A percentile compares a stretch with the other conserved stretches of the same genome.
Evolutionary conservation across 2,113 vertebrate species (phyloP).

Genomic region (Mustelus asterias): DNA sequence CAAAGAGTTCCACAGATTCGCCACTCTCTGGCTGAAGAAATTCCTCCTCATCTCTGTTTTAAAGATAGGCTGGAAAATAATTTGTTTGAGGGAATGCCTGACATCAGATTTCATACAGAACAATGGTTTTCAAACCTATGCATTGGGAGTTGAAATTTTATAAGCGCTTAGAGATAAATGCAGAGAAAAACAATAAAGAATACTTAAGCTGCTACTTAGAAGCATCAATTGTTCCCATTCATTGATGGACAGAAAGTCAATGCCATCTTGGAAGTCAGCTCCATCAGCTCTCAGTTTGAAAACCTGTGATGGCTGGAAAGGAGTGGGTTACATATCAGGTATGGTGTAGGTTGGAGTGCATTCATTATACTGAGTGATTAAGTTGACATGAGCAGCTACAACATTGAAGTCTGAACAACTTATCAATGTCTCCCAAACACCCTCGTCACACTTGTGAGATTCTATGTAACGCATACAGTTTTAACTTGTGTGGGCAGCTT

Average conservation of each 20-base stretch:
- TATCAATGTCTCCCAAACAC: background rate
- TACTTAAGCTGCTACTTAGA: background rate
- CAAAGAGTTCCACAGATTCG: too few species aligned
- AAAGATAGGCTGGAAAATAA: background rate
- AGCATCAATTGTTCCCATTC: background rate
- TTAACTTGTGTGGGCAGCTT: background rate
- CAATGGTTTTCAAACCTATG: background rate
- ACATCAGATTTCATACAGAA: conserved; percentile 9
- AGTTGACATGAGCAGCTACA: conserved; percentile 12
- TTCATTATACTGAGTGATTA: background rate
- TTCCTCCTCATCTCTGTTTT: too few species aligned
- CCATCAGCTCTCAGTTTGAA: background rate
- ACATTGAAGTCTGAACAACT: background rate
- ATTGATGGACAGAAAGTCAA: conserved; percentile 16
- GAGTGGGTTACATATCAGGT: background rate
- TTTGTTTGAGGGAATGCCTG: background rate
- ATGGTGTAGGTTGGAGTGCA: background rate
- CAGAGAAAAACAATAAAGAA: background rate
- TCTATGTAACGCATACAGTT: background rate
- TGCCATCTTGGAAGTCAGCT: background rate
- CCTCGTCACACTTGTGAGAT: background rate
- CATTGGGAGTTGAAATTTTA: background rate
- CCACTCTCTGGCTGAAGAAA: too few species aligned
- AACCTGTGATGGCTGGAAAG: background rate
- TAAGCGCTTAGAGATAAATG: background rate